Conservation (phyloP, 1,140 invertebrate species). For the Drosophila baimaii region DNA sequence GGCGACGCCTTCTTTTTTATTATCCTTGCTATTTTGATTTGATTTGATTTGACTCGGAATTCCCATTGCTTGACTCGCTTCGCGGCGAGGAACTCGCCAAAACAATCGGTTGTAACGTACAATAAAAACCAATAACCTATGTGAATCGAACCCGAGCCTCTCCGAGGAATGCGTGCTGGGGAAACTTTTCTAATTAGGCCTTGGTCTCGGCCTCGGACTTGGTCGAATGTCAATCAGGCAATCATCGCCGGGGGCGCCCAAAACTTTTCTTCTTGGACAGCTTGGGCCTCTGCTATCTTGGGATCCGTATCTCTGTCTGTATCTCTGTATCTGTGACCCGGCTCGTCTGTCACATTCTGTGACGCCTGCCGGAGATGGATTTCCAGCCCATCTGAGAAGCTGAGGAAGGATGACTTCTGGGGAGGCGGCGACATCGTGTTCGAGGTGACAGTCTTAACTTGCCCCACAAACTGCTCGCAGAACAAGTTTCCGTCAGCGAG, state of each 20-base stretch:
- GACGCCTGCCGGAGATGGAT: conserved; percentile 18
- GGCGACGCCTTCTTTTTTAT: conserved; percentile 67
- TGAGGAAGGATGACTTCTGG: conserved; percentile 1
- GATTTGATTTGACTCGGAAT: conserved; percentile 55
- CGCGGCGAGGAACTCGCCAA: conserved; percentile 49
- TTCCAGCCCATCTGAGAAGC: background rate
- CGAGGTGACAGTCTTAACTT: conserved; percentile 33
- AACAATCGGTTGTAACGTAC: conserved; percentile 69
- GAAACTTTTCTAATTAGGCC: conserved; percentile 78
- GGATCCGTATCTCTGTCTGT: conserved; percentile 4
- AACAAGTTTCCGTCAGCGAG: conserved; percentile 15
- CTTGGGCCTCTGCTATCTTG: conserved; percentile 22
- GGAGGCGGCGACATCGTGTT: conserved; percentile 7
- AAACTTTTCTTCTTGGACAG: conserved; percentile 53
- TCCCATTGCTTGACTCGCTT: conserved; percentile 51
- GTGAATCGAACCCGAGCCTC: conserved; percentile 34
- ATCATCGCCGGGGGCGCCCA: conserved; percentile 19
- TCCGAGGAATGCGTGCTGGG: conserved; percentile 32
- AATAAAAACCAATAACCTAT: conserved; percentile 62
- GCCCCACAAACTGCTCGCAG: conserved; percentile 7
- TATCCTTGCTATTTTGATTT: conserved; percentile 56
- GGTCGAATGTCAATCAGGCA: conserved; percentile 65
- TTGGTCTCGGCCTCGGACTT: no score
- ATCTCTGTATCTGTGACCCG: conserved; percentile 26
- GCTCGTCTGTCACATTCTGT: conserved; percentile 46